Percentiles rank a stretch among this genome's conserved stretches.
These are phyloP conservation scores for Callorhinus ursinus DNA, from an alignment of 2,113 vertebrate species.

Conservation along the genomic window DNA sequence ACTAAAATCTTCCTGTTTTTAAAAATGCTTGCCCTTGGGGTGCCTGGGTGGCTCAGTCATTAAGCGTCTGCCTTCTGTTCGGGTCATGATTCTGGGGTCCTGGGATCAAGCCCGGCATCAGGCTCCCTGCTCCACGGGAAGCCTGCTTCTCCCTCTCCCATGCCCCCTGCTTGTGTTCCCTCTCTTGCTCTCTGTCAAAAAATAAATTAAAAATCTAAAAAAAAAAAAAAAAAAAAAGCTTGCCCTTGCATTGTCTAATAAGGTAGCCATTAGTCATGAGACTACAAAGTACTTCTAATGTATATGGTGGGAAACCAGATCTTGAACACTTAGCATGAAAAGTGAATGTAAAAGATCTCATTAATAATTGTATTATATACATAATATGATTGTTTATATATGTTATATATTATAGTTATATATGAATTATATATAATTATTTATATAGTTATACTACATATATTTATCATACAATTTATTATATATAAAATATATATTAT, in stretches of 20 bases:
- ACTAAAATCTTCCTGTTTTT: background rate
- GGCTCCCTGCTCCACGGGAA: no score
- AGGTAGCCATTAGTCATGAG: background rate
- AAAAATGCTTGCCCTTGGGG: background rate
- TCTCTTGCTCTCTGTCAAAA: no score
- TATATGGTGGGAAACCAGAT: background rate
- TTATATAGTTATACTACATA: no score
- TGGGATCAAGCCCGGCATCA: no score
- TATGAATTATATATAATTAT: background rate
- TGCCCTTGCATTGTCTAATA: background rate
- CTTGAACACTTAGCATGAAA: background rate
- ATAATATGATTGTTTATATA: background rate
- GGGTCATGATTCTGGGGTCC: no score
- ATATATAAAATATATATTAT: background rate
- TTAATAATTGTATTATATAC: background rate
- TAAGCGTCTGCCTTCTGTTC: no score
- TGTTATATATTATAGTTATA: background rate
- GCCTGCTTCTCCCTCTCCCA: no score
- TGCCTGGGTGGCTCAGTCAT: no score
- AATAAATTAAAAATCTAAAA: no score
- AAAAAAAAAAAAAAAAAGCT: background rate
- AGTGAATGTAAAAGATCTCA: background rate
- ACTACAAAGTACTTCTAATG: background rate
- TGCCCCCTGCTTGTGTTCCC: no score
- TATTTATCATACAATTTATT: no score